Conservation (phyloP, 2,888 invertebrate genomes). For the Azorinus chamasolen region DNA sequence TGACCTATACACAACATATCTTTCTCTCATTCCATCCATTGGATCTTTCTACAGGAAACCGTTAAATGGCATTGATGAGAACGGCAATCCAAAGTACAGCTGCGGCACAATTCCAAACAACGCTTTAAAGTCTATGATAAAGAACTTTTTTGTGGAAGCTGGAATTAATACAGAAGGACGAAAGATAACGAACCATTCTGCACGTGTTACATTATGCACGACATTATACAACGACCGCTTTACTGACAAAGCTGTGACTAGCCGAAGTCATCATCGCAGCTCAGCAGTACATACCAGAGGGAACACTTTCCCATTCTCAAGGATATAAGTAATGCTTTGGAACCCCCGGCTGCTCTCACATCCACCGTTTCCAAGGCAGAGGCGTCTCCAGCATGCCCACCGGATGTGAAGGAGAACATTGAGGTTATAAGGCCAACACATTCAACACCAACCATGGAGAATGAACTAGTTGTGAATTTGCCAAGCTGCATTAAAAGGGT, state of each 20-base stretch:
- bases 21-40: constrained; percentile 10
- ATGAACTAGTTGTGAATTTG: too few species aligned
- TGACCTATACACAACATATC: constrained; percentile 11
- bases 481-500: too few species aligned
- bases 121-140: constrained; percentile 8
- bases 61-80: not conserved
- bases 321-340: constrained; percentile 7
- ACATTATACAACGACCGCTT: constrained; percentile 9
- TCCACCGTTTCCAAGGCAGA: too few species aligned
- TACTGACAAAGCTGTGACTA: constrained; percentile 19
- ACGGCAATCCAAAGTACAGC: constrained; percentile 11
- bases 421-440: too few species aligned
- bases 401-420: too few species aligned
- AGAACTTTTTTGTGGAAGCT: constrained; percentile 12
- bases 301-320: constrained; percentile 12
- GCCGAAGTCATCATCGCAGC: constrained; percentile 13
- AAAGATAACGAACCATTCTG: constrained; percentile 19
- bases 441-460: too few species aligned
- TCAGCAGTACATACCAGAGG: constrained; percentile 25
- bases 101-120: constrained; percentile 9
- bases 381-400: too few species aligned
- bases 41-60: constrained; percentile 29
- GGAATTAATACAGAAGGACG: not conserved
- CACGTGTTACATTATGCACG: constrained; percentile 22
- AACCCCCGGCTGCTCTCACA: not conserved